phyloP scores from a whole-genome alignment of 2,888 invertebrate species.

The Pandemis corylana region DNA sequence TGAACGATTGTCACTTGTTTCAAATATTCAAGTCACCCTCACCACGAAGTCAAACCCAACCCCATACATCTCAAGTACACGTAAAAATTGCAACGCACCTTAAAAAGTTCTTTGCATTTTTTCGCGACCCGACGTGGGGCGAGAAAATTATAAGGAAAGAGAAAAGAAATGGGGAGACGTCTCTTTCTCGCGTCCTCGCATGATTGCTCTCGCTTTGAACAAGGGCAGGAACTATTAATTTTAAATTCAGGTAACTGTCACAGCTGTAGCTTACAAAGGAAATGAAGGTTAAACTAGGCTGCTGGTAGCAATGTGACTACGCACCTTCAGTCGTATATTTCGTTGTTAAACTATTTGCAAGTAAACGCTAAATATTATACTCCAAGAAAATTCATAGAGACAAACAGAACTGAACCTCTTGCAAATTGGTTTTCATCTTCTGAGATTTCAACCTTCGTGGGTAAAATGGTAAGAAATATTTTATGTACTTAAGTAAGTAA shows the following conservation, averaged over 20 bases:
- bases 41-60: neutral
- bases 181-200: conserved; percentile 57
- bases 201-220: conserved; percentile 65
- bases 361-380: neutral
- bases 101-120: conserved; percentile 63
- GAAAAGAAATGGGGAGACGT: conserved; percentile 54
- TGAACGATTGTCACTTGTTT: neutral
- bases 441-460: too few relatives aligned
- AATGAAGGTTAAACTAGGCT: conserved; percentile 5
- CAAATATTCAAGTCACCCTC: neutral
- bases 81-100: conserved; percentile 49
- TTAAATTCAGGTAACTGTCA: conserved; percentile 38
- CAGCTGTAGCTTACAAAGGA: conserved; percentile 14
- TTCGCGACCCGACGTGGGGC: conserved; percentile 59
- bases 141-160: conserved; percentile 67
- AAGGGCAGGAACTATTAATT: conserved; percentile 49
- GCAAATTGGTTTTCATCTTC: too few relatives aligned
- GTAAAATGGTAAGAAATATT: too few relatives aligned
- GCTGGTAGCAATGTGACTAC: neutral
- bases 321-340: neutral
- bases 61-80: conserved; percentile 17
- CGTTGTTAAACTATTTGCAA: neutral
- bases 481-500: too few relatives aligned
- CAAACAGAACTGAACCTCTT: too few relatives aligned
- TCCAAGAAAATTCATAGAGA: too few relatives aligned